A percentile compares a stretch with the other conserved stretches of the same genome.
phyloP scores from a whole-genome alignment of 2,888 invertebrate species.

The Ceriagrion tenellum region DNA sequence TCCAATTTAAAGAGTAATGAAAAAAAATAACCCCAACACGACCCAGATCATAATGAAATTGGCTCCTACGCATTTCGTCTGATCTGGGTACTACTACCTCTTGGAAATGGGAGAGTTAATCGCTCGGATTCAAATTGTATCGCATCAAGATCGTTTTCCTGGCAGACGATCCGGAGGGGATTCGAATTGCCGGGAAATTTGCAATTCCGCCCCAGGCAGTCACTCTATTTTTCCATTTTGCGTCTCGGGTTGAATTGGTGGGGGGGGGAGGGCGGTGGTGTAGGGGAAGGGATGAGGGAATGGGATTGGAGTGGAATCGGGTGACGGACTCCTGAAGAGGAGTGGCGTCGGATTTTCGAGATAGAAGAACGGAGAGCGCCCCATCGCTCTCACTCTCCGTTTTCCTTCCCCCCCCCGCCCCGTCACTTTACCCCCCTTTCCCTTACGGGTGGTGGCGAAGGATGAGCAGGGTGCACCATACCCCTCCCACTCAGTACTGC shows the following conservation, averaged over 20 bases:
- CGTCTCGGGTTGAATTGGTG: not conserved
- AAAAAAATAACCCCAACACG: not conserved
- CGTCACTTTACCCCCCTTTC: not conserved
- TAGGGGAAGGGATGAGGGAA: too few species aligned
- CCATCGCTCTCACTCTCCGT: not conserved
- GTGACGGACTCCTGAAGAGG: not conserved
- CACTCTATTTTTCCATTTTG: not conserved
- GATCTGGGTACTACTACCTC: not conserved
- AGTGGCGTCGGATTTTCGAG: not conserved
- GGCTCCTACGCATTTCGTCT: not conserved
- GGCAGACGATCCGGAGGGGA: not conserved
- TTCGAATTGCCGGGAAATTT: not conserved
- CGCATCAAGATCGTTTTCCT: conserved; percentile 1
- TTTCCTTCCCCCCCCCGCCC: not conserved
- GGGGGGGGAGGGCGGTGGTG: too few species aligned
- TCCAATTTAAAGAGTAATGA: too few species aligned
- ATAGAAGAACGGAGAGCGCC: not conserved
- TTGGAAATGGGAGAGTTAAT: not conserved
- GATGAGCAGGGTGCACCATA: not conserved
- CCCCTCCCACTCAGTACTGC: too few species aligned
- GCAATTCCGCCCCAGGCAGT: not conserved
- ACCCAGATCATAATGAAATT: not conserved
- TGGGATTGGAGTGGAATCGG: not conserved
- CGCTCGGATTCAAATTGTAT: not conserved
- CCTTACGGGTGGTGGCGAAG: not conserved